A percentile compares a stretch with the other conserved stretches of the same genome.
phyloP scores from a whole-genome alignment of 2,113 vertebrate genomes.

The Lota lota region DNA sequence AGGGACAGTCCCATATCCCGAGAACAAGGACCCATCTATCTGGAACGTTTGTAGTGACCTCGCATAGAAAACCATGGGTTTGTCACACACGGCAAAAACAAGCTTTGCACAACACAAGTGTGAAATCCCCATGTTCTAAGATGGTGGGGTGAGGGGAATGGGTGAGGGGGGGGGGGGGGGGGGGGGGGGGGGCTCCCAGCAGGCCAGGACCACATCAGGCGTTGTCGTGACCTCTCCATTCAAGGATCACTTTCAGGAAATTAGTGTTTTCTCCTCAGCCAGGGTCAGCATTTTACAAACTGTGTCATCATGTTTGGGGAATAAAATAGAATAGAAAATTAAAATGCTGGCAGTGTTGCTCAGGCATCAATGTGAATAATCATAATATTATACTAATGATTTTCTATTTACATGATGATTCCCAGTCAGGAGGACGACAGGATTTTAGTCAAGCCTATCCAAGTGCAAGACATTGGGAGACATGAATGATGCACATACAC shows the following conservation, averaged over 20 bases:
- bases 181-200: slow-evolving; percentile 7
- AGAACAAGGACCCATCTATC: slow-evolving; percentile 49
- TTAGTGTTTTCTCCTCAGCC: slow-evolving; percentile 30
- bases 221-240: slow-evolving; percentile 44
- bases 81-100: slow-evolving; percentile 60
- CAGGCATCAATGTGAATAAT: not conserved
- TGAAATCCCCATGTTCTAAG: slow-evolving; percentile 72
- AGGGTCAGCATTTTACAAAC: slow-evolving; percentile 12
- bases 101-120: slow-evolving; percentile 67
- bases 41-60: slow-evolving; percentile 51
- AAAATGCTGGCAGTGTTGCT: not conserved
- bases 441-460: no score
- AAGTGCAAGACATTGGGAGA: no score
- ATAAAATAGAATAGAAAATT: not conserved
- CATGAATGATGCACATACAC: no score
- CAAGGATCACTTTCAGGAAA: slow-evolving; percentile 40
- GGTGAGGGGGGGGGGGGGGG: not conserved
- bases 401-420: no score
- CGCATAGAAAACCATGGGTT: slow-evolving; percentile 58
- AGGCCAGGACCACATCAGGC: slow-evolving; percentile 33
- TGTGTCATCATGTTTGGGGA: not conserved
- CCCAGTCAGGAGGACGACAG: no score
- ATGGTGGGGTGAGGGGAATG: slow-evolving; percentile 1
- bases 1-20: slow-evolving; percentile 14
- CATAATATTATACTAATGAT: not conserved